phyloP scores from a whole-genome alignment of 1,140 invertebrate species.

The Lucilia cuprina region DNA sequence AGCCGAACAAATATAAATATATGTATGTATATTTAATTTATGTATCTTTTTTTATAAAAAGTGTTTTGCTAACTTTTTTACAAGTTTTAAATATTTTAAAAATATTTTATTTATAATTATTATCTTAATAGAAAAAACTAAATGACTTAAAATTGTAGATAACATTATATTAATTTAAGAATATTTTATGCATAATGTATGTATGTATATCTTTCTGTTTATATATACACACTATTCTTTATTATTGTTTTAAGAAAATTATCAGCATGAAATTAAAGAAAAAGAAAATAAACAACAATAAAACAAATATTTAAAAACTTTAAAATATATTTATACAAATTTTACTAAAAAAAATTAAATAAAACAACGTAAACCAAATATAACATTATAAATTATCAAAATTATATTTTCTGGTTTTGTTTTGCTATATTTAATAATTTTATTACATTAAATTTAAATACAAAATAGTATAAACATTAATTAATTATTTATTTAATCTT shows the following conservation, averaged over 20 bases:
- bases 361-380: background rate
- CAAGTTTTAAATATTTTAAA: slow-evolving; percentile 14
- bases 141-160: slow-evolving; percentile 10
- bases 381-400: background rate
- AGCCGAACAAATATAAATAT: background rate
- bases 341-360: background rate
- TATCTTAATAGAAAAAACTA: background rate
- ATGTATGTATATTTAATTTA: background rate
- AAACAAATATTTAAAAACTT: too few species aligned
- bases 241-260: too few species aligned
- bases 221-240: background rate
- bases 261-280: too few species aligned
- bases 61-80: background rate
- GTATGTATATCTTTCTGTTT: background rate
- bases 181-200: background rate
- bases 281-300: too few species aligned
- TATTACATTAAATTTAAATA: background rate
- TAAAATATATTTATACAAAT: background rate
- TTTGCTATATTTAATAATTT: background rate
- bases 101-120: background rate
- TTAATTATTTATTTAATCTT: background rate
- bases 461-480: background rate
- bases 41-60: background rate
- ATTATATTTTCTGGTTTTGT: background rate
- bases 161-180: slow-evolving; percentile 15